Evolutionary conservation across 2,888 invertebrate species (phyloP).

Genomic region (Xestia rhomboidea): DNA sequence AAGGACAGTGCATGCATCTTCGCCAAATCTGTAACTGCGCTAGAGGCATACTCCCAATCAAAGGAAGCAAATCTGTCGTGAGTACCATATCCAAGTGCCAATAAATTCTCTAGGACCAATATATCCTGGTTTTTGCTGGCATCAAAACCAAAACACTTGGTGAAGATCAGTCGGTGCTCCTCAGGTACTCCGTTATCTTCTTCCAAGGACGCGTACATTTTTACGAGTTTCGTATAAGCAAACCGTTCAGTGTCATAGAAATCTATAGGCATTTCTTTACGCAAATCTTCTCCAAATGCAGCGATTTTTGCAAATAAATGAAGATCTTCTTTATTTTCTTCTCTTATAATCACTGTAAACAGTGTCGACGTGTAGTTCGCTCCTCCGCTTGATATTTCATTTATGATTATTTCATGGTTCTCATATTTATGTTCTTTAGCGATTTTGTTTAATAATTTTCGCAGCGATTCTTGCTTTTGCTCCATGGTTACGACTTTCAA

Average conservation of each 20-base stretch:
- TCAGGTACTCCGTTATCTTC: slow-evolving; percentile 41
- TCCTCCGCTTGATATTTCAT: slow-evolving; percentile 48
- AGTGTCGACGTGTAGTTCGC: slow-evolving; percentile 58
- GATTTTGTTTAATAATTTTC: slow-evolving; percentile 34
- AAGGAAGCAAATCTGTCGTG: slow-evolving; percentile 65
- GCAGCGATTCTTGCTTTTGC: slow-evolving; percentile 16
- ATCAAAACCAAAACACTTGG: slow-evolving; percentile 56
- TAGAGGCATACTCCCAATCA: slow-evolving; percentile 57
- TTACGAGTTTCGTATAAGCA: slow-evolving; percentile 40
- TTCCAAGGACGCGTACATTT: slow-evolving; percentile 45
- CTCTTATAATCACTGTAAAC: slow-evolving; percentile 34
- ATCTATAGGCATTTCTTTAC: not conserved
- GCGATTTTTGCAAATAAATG: slow-evolving; percentile 56
- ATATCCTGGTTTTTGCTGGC: slow-evolving; percentile 47
- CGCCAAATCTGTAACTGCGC: slow-evolving; percentile 69
- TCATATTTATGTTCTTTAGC: slow-evolving; percentile 43
- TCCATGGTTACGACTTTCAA: slow-evolving; percentile 33
- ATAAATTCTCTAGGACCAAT: slow-evolving; percentile 59
- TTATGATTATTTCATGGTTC: slow-evolving; percentile 33
- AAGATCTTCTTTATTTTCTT: slow-evolving; percentile 38
- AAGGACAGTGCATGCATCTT: slow-evolving; percentile 78
- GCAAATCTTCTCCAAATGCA: slow-evolving; percentile 29
- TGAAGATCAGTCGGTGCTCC: slow-evolving; percentile 48
- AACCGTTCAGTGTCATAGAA: slow-evolving; percentile 50
- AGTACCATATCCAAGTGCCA: slow-evolving; percentile 58